Conservation (phyloP, 2,797 vertebrate species). For the Onychomys leucogaster region DNA sequence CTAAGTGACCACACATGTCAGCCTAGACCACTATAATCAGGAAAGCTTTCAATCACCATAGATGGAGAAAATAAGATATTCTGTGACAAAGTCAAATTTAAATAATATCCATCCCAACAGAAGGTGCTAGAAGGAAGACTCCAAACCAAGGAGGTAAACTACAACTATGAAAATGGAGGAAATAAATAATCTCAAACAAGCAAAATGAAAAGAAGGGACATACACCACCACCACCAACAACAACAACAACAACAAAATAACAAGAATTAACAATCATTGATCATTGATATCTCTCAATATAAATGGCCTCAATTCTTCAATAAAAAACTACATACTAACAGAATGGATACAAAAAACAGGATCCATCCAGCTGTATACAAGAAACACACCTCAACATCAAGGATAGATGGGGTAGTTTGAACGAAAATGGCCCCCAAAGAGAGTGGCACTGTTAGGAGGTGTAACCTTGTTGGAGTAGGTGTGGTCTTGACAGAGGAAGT, state of each 20-base stretch:
- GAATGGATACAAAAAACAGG: neutral
- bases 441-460: no score
- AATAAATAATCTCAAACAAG: neutral
- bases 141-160: neutral
- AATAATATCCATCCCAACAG: neutral
- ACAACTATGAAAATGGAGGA: neutral
- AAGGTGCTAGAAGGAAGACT: neutral
- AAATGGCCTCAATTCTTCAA: neutral
- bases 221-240: neutral
- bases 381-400: neutral
- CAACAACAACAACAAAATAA: neutral
- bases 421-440: no score
- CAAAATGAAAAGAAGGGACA: neutral
- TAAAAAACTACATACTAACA: neutral
- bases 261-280: neutral
- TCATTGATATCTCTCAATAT: neutral
- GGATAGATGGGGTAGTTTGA: neutral
- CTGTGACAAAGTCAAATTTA: neutral
- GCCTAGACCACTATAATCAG: neutral
- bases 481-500: no score
- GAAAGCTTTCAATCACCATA: neutral
- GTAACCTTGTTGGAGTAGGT: no score
- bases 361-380: neutral
- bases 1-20: no score
- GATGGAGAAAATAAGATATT: neutral